Evolutionary conservation across 2,113 vertebrate species (phyloP).

Genomic region (Carollia perspicillata): DNA sequence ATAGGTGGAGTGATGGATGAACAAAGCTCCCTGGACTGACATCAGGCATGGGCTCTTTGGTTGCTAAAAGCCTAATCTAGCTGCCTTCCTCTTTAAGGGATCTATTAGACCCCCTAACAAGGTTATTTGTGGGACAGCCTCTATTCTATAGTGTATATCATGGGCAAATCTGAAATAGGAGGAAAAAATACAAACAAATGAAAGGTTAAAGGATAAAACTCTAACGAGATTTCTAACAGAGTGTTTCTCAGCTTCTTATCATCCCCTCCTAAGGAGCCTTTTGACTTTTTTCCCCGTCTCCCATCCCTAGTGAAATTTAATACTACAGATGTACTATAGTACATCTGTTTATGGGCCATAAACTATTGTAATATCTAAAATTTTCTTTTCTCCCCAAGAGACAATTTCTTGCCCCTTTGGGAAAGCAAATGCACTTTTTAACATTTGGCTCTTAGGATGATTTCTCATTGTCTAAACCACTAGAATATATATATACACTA

Average conservation of each 20-base stretch:
- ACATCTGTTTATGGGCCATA: not conserved
- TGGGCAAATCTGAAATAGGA: not conserved
- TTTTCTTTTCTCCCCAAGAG: not conserved
- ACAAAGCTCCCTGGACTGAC: not conserved
- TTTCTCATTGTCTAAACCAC: conserved; percentile 29
- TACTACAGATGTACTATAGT: not conserved
- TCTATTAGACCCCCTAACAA: not conserved
- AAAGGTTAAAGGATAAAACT: not conserved
- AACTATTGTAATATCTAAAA: not conserved
- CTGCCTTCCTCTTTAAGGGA: not conserved
- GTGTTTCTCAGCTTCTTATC: not conserved
- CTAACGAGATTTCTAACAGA: not conserved
- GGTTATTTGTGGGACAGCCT: not conserved
- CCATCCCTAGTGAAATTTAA: not conserved
- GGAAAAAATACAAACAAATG: not conserved
- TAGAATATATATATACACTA: not conserved
- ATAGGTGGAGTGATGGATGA: not conserved
- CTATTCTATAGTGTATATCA: not conserved
- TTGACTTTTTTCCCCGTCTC: not conserved
- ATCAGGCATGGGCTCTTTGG: not conserved
- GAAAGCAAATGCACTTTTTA: not conserved
- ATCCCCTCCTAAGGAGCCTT: not conserved
- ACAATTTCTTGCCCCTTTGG: not conserved
- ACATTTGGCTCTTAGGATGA: not conserved
- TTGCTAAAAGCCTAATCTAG: not conserved